Evolutionary conservation across 2,113 vertebrate species (phyloP).

Genomic region (Mesembrinibis cayennensis): DNA sequence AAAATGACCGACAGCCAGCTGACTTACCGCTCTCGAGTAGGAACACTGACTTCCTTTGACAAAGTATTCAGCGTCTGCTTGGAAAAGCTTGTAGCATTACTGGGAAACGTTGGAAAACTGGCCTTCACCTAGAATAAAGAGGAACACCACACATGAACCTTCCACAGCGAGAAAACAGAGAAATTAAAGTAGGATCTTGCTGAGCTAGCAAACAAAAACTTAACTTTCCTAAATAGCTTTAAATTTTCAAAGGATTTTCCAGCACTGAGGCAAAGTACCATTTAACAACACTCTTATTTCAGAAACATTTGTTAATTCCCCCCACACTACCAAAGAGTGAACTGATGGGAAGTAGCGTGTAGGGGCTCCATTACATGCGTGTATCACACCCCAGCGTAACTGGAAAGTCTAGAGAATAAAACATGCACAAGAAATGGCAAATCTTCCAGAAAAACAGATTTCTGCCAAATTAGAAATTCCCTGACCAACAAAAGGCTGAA

Average conservation of each 20-base stretch:
- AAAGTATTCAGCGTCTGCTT: conserved; percentile 69
- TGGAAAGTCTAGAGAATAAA: not conserved
- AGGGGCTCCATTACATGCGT: not conserved
- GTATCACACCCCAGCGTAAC: not conserved
- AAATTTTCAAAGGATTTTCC: not conserved
- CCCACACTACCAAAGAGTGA: rapidly evolving
- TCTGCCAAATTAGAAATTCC: not conserved
- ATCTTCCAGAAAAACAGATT: not conserved
- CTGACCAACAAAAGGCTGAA: not conserved
- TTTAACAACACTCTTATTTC: not conserved
- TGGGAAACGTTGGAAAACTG: conserved; percentile 71
- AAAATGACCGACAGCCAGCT: not conserved
- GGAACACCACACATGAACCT: conserved; percentile 46
- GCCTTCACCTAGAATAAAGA: conserved; percentile 74
- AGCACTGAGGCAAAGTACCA: not conserved
- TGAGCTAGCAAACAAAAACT: not conserved
- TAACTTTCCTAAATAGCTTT: not conserved
- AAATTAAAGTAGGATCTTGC: not conserved
- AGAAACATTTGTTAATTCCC: not conserved
- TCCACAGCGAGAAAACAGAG: not conserved
- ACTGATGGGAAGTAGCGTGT: not conserved
- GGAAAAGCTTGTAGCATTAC: conserved; percentile 67
- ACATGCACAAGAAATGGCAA: not conserved
- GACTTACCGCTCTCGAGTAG: conserved; percentile 72
- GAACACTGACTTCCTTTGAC: conserved; percentile 56